Conservation (phyloP, 2,797 vertebrate species). For the Pipistrellus kuhlii region DNA sequence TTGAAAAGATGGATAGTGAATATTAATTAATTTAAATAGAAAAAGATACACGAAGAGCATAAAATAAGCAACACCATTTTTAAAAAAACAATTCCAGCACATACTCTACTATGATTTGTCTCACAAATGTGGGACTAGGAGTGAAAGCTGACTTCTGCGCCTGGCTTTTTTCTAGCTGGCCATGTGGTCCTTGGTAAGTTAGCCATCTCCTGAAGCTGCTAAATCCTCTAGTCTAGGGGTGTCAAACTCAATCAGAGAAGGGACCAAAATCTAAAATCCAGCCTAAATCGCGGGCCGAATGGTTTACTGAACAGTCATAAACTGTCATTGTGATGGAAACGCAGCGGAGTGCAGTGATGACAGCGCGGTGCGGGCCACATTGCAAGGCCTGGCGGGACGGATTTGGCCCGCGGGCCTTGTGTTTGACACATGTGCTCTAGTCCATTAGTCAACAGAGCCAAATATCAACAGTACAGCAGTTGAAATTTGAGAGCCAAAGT, state of each 20-base stretch:
- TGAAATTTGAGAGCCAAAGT: too few relatives aligned
- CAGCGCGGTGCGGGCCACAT: too few relatives aligned
- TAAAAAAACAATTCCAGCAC: not conserved
- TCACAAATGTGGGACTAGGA: not conserved
- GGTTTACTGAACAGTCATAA: too few relatives aligned
- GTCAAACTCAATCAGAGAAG: too few relatives aligned
- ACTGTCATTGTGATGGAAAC: too few relatives aligned
- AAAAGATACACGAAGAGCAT: not conserved
- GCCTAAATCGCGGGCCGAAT: too few relatives aligned
- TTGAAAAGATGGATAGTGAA: not conserved
- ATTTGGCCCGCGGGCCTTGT: too few relatives aligned
- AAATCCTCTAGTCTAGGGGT: not conserved
- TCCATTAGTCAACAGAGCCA: not conserved
- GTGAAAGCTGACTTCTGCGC: not conserved
- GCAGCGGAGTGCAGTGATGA: too few relatives aligned
- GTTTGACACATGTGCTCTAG: too few relatives aligned
- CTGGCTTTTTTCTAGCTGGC: not conserved
- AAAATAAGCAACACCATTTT: constrained; percentile 1
- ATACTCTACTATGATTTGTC: not conserved
- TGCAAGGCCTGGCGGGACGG: too few relatives aligned
- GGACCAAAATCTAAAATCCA: too few relatives aligned
- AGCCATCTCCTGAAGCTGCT: not conserved
- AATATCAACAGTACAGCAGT: too few relatives aligned
- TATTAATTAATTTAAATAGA: not conserved
- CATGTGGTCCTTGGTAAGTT: not conserved